Conservation (phyloP, 1,140 invertebrate genomes). For the Mya arenaria region DNA sequence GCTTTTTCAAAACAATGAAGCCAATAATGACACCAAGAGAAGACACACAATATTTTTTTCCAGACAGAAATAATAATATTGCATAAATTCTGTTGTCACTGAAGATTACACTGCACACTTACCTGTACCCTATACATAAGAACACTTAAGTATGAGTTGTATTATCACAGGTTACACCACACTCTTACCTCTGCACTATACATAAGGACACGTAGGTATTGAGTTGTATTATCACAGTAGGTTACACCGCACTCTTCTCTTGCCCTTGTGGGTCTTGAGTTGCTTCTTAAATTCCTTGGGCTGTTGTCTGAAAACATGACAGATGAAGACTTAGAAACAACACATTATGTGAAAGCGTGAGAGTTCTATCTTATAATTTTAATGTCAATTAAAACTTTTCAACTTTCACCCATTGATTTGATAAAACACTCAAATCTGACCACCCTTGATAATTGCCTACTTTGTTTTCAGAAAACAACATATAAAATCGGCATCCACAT, state of each 20-base stretch:
- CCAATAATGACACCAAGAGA: too few species aligned
- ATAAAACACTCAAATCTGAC: not conserved
- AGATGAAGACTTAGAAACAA: not conserved
- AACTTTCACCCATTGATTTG: not conserved
- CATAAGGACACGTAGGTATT: too few species aligned
- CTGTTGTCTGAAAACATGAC: slow-evolving; percentile 56
- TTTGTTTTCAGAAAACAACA: not conserved
- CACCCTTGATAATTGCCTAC: not conserved
- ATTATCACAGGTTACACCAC: too few species aligned
- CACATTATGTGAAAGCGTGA: not conserved
- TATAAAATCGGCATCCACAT: not conserved
- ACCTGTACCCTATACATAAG: too few species aligned
- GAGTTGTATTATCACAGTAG: slow-evolving; percentile 45
- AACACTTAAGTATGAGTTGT: too few species aligned
- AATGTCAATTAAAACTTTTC: slow-evolving; percentile 31
- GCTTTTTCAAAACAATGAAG: too few species aligned
- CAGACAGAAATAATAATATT: too few species aligned
- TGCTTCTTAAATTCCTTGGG: slow-evolving; percentile 63
- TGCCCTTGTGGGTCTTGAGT: slow-evolving; percentile 56
- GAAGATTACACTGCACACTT: too few species aligned
- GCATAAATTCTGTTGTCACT: too few species aligned
- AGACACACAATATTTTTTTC: too few species aligned
- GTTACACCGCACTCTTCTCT: slow-evolving; percentile 55
- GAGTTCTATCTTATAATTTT: slow-evolving; percentile 9
- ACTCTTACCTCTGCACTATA: too few species aligned